Evolutionary conservation across 2,888 invertebrate genomes (phyloP).

Genomic region (Megalurothrips usitatus): DNA sequence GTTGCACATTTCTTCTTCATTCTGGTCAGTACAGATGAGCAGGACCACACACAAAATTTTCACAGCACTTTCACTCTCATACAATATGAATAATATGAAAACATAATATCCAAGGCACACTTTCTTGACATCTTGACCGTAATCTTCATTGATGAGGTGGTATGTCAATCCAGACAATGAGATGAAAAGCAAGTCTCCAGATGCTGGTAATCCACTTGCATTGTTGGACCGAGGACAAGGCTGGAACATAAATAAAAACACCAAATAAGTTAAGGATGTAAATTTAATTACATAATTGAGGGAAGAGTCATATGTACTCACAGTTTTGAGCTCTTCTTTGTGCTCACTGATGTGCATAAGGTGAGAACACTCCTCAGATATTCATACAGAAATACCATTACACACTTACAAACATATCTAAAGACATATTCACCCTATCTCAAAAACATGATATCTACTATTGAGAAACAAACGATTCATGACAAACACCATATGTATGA

Average conservation of each 20-base stretch:
- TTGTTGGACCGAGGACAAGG: neutral
- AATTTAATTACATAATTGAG: neutral
- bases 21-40: neutral
- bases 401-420: neutral
- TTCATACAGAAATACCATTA: neutral
- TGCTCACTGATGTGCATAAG: too few relatives aligned
- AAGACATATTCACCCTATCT: neutral
- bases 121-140: neutral
- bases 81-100: neutral
- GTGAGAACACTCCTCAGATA: too few relatives aligned
- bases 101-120: neutral
- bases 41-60: neutral
- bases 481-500: too few relatives aligned
- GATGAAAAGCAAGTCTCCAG: neutral
- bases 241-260: neutral
- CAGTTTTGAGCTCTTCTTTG: neutral
- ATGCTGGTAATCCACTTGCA: neutral
- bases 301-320: neutral
- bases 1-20: neutral
- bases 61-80: neutral
- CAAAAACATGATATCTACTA: neutral
- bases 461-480: too few relatives aligned
- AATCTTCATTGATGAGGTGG: neutral
- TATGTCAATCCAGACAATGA: neutral
- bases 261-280: neutral